Conservation (phyloP, 2,113 vertebrate genomes). For the Casuarius casuarius region DNA sequence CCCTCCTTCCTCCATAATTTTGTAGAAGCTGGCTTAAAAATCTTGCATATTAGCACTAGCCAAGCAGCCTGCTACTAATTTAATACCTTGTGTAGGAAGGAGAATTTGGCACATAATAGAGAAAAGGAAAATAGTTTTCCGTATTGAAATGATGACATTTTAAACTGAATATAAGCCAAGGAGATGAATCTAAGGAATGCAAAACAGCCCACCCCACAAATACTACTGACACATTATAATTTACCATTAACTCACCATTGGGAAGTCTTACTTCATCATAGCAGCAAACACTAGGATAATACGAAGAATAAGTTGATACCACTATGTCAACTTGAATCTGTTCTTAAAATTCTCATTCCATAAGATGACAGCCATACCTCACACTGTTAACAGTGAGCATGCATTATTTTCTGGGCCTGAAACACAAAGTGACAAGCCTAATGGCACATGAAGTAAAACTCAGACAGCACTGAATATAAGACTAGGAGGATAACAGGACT, state of each 20-base stretch:
- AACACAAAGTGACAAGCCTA: not conserved
- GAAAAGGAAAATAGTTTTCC: not conserved
- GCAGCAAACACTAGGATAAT: not conserved
- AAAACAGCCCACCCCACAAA: not conserved
- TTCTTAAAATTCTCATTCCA: rapidly evolving
- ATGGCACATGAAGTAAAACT: not conserved
- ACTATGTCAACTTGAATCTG: not conserved
- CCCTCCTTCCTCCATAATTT: not conserved
- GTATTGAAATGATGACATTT: not conserved
- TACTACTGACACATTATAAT: not conserved
- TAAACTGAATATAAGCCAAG: not conserved
- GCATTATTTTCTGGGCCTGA: not conserved
- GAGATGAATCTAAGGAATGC: not conserved
- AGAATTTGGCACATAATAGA: not conserved
- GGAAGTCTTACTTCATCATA: not conserved
- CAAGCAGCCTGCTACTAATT: not conserved
- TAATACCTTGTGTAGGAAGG: not conserved
- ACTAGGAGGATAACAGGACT: not conserved
- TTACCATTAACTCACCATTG: not conserved
- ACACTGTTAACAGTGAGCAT: not conserved
- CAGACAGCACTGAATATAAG: not conserved
- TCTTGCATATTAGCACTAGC: not conserved
- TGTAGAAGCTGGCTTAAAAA: not conserved
- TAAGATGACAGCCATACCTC: not conserved
- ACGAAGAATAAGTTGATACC: not conserved